Conservation (phyloP, 2,888 invertebrate genomes). For the Drosophila rellima region DNA sequence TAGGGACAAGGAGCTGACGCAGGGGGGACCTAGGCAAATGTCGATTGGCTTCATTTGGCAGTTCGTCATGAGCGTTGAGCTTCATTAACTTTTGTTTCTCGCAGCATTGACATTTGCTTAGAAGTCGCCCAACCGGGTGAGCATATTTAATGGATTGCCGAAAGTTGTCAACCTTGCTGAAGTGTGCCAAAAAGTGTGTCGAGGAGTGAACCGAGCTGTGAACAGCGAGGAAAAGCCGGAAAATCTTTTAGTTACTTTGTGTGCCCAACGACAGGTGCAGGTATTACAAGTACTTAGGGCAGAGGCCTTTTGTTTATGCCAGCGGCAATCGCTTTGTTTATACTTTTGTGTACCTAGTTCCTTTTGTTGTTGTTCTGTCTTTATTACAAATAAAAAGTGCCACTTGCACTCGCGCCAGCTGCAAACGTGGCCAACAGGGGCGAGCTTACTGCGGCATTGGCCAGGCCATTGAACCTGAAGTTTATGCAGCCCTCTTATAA, state of each 20-base stretch:
- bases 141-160: constrained; percentile 73
- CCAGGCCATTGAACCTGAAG: constrained; percentile 53
- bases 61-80: constrained; percentile 70
- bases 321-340: constrained; percentile 67
- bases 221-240: constrained; percentile 4
- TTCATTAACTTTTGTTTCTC: constrained; percentile 67
- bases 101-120: constrained; percentile 51
- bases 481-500: constrained; percentile 25
- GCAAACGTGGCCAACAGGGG: not conserved
- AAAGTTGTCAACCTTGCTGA: constrained; percentile 35
- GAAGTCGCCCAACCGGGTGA: constrained; percentile 29
- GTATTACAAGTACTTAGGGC: constrained; percentile 27
- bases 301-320: constrained; percentile 61
- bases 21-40: constrained; percentile 13
- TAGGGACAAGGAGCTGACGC: too few relatives aligned
- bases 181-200: constrained; percentile 35
- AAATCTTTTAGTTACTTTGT: constrained; percentile 38
- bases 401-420: constrained; percentile 58
- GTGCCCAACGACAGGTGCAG: constrained; percentile 28
- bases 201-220: constrained; percentile 17
- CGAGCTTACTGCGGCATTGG: constrained; percentile 47
- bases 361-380: constrained; percentile 38
- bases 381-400: constrained; percentile 75
- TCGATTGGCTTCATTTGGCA: constrained; percentile 75
- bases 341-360: constrained; percentile 36